Conservation (phyloP, 2,113 vertebrate species). For the Chauna torquata region DNA sequence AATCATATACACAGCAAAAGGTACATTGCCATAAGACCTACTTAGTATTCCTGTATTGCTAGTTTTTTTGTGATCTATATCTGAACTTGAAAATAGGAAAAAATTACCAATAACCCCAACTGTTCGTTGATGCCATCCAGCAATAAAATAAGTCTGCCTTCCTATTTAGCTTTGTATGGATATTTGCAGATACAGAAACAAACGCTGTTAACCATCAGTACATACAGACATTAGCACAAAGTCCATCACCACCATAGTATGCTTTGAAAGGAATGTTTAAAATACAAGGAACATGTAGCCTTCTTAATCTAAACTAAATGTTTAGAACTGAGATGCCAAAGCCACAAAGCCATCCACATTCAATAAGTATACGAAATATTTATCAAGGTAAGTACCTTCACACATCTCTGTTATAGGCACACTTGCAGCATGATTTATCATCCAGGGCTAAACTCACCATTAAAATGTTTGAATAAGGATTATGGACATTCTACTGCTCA, state of each 20-base stretch:
- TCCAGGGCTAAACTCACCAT: not conserved
- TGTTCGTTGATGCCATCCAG: not conserved
- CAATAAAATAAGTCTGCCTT: not conserved
- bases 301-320: not conserved
- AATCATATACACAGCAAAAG: not conserved
- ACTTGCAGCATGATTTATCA: not conserved
- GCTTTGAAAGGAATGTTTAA: not conserved
- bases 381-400: not conserved
- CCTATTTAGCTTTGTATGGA: not conserved
- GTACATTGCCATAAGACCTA: not conserved
- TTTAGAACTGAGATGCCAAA: not conserved
- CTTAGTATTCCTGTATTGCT: conserved; percentile 19
- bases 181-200: not conserved
- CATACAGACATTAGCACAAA: not conserved
- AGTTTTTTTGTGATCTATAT: not conserved
- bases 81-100: conserved; percentile 14
- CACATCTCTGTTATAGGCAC: not conserved
- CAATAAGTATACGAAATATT: not conserved
- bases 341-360: not conserved
- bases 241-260: not conserved
- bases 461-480: not conserved
- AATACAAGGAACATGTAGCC: not conserved
- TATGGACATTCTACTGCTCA: not conserved
- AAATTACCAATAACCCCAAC: not conserved
- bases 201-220: not conserved